Conservation (phyloP, 1,140 invertebrate species). For the Episyrphus balteatus region DNA sequence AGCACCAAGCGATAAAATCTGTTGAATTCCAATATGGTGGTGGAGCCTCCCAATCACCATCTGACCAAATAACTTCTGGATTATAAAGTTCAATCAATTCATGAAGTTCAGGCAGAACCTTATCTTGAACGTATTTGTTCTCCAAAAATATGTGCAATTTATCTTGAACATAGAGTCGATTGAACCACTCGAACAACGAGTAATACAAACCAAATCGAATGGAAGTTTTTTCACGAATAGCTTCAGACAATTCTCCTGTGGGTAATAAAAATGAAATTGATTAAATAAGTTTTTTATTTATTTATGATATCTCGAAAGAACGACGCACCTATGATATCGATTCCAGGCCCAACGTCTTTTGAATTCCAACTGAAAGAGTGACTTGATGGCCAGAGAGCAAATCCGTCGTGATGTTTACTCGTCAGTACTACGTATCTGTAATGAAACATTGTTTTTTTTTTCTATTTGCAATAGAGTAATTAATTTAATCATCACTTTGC, state of each 20-base stretch:
- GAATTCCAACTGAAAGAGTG: constrained; percentile 86
- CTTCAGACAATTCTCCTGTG: constrained; percentile 51
- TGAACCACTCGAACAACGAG: constrained; percentile 85
- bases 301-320: constrained; percentile 8
- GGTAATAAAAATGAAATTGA: neutral
- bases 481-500: constrained; percentile 48
- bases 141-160: constrained; percentile 55
- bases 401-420: constrained; percentile 92
- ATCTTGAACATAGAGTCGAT: constrained; percentile 72
- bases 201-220: constrained; percentile 81
- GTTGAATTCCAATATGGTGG: constrained; percentile 73
- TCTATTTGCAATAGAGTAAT: neutral
- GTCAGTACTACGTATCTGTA: constrained; percentile 78
- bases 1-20: constrained; percentile 71
- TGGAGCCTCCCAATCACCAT: constrained; percentile 78
- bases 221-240: constrained; percentile 50
- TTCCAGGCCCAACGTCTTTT: constrained; percentile 70
- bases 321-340: constrained; percentile 58
- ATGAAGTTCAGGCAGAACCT: constrained; percentile 61
- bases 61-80: constrained; percentile 88
- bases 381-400: constrained; percentile 76
- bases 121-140: constrained; percentile 52
- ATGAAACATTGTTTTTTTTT: constrained; percentile 1
- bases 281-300: neutral
- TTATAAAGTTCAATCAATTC: constrained; percentile 67